Base-by-base conservation (phyloP, 2,888 invertebrate genomes). In the Saturnia pavonia region DNA sequence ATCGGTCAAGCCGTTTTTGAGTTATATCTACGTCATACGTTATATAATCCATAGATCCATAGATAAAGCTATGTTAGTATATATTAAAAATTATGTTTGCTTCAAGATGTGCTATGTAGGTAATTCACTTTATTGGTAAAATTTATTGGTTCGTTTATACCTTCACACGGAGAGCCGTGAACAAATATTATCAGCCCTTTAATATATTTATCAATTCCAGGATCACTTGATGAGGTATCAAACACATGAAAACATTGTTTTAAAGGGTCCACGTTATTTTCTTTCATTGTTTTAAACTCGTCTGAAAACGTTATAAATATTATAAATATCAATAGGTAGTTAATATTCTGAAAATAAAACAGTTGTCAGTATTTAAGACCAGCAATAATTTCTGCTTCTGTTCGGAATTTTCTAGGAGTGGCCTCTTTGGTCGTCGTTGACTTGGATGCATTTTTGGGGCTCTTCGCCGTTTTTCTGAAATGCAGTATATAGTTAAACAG, bases 91-190 rank as follows among this genome's bases (percentile, higher is more conserved):
- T 34, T 34, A 2, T 34, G 3, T 34, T 34, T 34, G 34, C 34
- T 34, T 34, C 43, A 43, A 43, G 4, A 43, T 43, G 3, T 43
- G n/a, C n/a, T 43, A 8, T n/a, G 16, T n/a, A 3, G n/a, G n/a
- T 16, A n/a, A 51, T 19, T n/a, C n/a, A n/a, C n/a, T n/a, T n/a
- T 8, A 51, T 51, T 54, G 9, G 22, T 54, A 9, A 54, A 54
- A 11, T 22, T 9, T 22, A 9, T 4, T 12, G 9, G 14, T 43
- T 7, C 14, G 43, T 34, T 34, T 34, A 34, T 78, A 92, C 94
- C 94, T 90, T 92, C 91, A 80, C 86, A 85, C 1, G 92, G 92
- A 42, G 91, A 89, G 34, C 92, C 94, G 73, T 93, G 90, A 67
- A 91, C 82, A 73, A 94, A 87, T 71, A 92, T 80, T 2, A 94